phyloP scores from a whole-genome alignment of 2,888 invertebrate species.

The Agrotis clavis region DNA sequence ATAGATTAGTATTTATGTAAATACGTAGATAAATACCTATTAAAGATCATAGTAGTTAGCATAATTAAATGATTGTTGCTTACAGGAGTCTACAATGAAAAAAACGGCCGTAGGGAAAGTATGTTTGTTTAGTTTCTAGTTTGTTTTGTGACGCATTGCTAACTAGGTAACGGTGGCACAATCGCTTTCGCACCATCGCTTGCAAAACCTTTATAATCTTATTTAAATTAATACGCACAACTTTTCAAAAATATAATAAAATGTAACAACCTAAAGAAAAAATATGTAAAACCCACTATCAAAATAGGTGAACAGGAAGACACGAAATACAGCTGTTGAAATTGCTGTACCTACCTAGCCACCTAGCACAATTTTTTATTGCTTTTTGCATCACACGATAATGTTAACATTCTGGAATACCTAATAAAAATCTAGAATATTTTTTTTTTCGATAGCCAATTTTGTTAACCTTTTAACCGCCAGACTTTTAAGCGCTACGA shows the following conservation, averaged over 20 bases:
- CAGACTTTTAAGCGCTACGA: too few relatives aligned
- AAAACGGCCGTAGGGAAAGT: constrained; percentile 83
- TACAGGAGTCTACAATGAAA: constrained; percentile 80
- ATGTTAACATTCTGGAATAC: not conserved
- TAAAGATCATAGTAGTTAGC: constrained; percentile 10
- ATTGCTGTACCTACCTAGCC: too few relatives aligned
- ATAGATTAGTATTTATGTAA: too few relatives aligned
- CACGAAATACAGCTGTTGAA: not conserved
- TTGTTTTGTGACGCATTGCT: constrained; percentile 41
- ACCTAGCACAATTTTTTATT: not conserved
- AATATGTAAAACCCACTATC: too few relatives aligned
- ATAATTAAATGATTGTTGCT: constrained; percentile 65
- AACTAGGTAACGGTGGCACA: constrained; percentile 43
- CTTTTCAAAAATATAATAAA: too few relatives aligned
- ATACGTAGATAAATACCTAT: too few relatives aligned
- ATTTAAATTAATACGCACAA: not conserved
- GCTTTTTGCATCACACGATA: not conserved
- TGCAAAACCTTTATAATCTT: constrained; percentile 14
- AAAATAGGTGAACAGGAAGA: too few relatives aligned
- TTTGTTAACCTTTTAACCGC: too few relatives aligned
- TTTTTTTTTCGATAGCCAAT: too few relatives aligned
- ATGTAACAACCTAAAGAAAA: too few relatives aligned
- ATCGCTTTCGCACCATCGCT: constrained; percentile 18
- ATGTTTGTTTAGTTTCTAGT: constrained; percentile 77
- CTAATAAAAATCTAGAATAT: too few relatives aligned